Evolutionary conservation across 2,113 vertebrate genomes (phyloP), one percentile per base, ranked within the genome.

Genomic region (Pholis gunnellus): DNA sequence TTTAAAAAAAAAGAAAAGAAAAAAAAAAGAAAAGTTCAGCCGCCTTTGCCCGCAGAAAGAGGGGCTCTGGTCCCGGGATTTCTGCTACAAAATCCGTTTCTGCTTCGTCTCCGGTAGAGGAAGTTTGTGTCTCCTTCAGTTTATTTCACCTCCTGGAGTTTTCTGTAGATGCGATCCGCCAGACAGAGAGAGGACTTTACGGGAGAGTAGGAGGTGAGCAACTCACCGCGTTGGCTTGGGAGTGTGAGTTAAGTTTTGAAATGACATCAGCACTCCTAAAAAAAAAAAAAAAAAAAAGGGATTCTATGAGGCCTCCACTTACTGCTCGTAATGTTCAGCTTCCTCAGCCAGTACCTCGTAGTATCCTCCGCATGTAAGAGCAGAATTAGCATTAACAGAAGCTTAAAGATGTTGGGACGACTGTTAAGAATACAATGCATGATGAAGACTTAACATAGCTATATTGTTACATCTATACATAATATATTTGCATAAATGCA

Each of bases 221-320:
- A 86, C 87, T 94, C 92, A 64, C 89, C 87, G 88, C 89, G 85
- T 60, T 90, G 83, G 90, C 76, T 94, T 80, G 75, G 78, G 86
- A 93, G 89, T 86, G 91, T 81, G 90, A 88, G 89, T 88, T 87
- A 95, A 95, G 92, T 95, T 95, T 94, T 92, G 83, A 91, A 91
- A 95, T 95, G 94, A 95, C 95, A 93, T 96, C 94, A 93, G 87
- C 83, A 72, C 82, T 91, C 88, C 77, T 77, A 79, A 59, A 59
- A 27, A 59, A 57, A 52, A 89, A 52, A 89, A n/a, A n/a, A n/a
- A 29, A 34, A 90, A 93, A 90, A 84, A 18, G 69, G 81, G 85
- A 84, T 73, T 83, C 67, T 4, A 5, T 14, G 91, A n/a, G 25
- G 75, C 87, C 0, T 94, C 91, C 85, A 83, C 0, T 1, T 2